A percentile compares a stretch with the other conserved stretches of the same genome.
Evolutionary conservation across 1,140 invertebrate genomes (phyloP).

Genomic region (Heliothis virescens): DNA sequence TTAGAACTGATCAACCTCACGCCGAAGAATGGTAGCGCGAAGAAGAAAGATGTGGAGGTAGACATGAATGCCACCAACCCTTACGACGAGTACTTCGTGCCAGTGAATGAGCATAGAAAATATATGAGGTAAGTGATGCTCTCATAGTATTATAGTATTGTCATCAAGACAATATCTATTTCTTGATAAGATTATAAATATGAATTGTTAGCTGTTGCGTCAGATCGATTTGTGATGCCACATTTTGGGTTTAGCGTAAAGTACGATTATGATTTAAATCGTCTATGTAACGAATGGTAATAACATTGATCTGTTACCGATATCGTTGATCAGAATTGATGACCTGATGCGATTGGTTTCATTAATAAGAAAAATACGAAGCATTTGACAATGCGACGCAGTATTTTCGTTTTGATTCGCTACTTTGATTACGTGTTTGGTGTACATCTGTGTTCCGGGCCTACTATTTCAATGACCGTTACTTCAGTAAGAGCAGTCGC

Average conservation of each 20-base stretch:
- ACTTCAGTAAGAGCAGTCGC: neutral
- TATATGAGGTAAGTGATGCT: conserved; percentile 90
- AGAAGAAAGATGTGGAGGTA: conserved; percentile 90
- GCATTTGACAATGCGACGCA: neutral
- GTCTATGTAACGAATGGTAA: neutral
- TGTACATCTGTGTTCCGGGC: neutral
- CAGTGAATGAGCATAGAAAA: conserved; percentile 93
- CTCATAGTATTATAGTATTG: neutral
- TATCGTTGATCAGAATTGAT: neutral
- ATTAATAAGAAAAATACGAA: neutral
- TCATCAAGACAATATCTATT: neutral
- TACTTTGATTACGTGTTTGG: neutral
- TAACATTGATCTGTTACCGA: neutral
- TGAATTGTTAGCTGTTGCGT: too few species aligned
- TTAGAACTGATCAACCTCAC: conserved; percentile 92
- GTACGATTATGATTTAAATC: neutral
- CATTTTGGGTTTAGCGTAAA: neutral
- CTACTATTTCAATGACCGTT: neutral
- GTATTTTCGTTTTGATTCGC: neutral
- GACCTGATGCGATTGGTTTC: neutral
- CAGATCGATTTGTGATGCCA: neutral
- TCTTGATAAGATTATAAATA: too few species aligned
- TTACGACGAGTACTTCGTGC: conserved; percentile 94
- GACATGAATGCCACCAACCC: conserved; percentile 89
- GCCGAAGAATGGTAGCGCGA: conserved; percentile 86